Evolutionary conservation across 2,888 invertebrate species (phyloP).

Genomic region (Antitype chi): DNA sequence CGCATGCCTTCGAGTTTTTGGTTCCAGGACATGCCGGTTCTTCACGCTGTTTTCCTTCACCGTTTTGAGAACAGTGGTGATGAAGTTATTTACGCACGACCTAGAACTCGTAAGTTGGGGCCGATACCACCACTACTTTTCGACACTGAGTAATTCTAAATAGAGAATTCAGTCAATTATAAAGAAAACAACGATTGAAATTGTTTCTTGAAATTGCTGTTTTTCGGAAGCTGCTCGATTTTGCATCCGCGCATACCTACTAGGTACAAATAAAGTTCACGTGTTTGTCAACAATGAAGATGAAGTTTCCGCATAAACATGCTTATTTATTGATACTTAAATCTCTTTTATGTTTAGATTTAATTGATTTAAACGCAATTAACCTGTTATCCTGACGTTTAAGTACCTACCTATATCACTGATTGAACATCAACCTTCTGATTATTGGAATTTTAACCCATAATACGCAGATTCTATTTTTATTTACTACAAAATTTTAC

Average conservation of each 20-base stretch:
- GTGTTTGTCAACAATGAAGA: conserved; percentile 35
- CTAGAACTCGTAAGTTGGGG: too few relatives aligned
- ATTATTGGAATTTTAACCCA: conserved; percentile 50
- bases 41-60: too few relatives aligned
- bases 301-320: conserved; percentile 33
- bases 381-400: conserved; percentile 38
- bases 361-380: conserved; percentile 56
- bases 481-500: too few relatives aligned
- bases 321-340: conserved; percentile 45
- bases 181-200: neutral
- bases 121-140: too few relatives aligned
- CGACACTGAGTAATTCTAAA: too few relatives aligned
- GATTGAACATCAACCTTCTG: conserved; percentile 43
- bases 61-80: too few relatives aligned
- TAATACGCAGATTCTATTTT: neutral
- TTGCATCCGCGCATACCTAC: neutral
- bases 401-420: conserved; percentile 35
- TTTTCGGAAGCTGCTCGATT: neutral
- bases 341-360: conserved; percentile 46
- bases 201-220: too few relatives aligned
- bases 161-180: neutral
- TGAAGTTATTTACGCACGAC: too few relatives aligned
- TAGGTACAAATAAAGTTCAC: conserved; percentile 3
- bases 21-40: too few relatives aligned
- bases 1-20: too few relatives aligned